These are phyloP conservation scores for Timema cristinae DNA, from an alignment of 2,888 invertebrate species.

Conservation along the genomic window DNA sequence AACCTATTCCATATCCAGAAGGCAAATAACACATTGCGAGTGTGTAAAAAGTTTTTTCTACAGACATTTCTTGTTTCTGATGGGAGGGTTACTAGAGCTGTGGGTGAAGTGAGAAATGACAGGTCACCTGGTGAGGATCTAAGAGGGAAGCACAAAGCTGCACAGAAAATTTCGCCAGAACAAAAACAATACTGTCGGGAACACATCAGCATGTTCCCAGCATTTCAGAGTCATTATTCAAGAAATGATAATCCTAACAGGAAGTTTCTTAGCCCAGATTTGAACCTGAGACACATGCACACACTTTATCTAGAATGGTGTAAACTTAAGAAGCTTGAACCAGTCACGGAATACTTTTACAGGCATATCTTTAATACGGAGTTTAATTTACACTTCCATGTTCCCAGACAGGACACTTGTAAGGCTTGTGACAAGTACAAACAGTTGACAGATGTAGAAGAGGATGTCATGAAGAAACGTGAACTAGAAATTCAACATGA, in stretches of 20 bases:
- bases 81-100: neutral
- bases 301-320: neutral
- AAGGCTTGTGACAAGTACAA: slow-evolving; percentile 10
- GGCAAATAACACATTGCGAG: neutral
- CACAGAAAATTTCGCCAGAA: neutral
- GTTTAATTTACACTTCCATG: slow-evolving; percentile 6
- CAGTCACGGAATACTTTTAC: neutral
- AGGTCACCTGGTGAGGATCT: neutral
- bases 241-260: slow-evolving; percentile 12
- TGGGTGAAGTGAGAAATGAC: neutral
- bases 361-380: neutral
- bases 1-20: neutral
- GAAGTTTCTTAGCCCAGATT: slow-evolving; percentile 14
- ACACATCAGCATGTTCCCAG: slow-evolving; percentile 13
- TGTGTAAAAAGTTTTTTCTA: slow-evolving; percentile 12
- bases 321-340: neutral
- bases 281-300: slow-evolving; percentile 8
- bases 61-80: neutral
- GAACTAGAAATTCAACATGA: neutral
- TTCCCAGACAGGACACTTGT: neutral
- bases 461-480: neutral
- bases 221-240: slow-evolving; percentile 10
- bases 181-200: neutral
- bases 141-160: slow-evolving; percentile 5
- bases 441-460: neutral